Base-by-base conservation (phyloP, 2,113 vertebrate species). In the Trichechus manatus region DNA sequence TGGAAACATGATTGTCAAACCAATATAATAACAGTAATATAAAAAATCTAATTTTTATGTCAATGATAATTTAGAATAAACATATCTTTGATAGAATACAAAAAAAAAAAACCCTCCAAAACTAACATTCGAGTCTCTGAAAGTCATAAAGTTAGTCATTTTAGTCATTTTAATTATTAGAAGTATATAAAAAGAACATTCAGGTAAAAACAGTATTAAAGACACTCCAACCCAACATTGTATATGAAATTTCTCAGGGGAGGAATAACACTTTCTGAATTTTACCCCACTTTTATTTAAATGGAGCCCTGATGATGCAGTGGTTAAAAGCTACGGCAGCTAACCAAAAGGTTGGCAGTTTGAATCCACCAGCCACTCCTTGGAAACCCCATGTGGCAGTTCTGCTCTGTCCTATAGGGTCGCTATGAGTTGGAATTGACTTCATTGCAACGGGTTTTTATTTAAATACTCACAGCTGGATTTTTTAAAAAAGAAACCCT, bases 401-500 rank as follows among this genome's bases (percentile, higher is more conserved):
- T 56, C 53, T 56, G 10, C 53, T 56, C 53, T 56, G 53, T 56
- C 53, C 14, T 56, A 15, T 56, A 56, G 15, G 53, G 11, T 56
- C 15, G 14, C 53, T 56, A 17, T 13, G 53, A 56, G 53, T 56
- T 56, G 53, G 11, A 56, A 56, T 56, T 17, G 15, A 56, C 13
- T 56, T 11, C 15, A 56, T 17, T 17, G 53, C 53, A 56, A 17
- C 13, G 4, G 53, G 14, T 15, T 84, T 80, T 84, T 68, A 33
- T 50, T 89, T 31, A 81, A 87, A 87, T 5, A 9, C 9, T 86
- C 53, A 84, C 11, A 77, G 39, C 8, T 75, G 20, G 19, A 42
- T 91, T 95, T 72, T 84, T 81, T 68, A 80, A 80, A 92, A 81
- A 85, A 88, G 23, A 94, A 36, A 78, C 83, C n/a, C 33, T 85